phyloP scores from a whole-genome alignment of 2,888 invertebrate genomes.

The Odontocerum albicorne region DNA sequence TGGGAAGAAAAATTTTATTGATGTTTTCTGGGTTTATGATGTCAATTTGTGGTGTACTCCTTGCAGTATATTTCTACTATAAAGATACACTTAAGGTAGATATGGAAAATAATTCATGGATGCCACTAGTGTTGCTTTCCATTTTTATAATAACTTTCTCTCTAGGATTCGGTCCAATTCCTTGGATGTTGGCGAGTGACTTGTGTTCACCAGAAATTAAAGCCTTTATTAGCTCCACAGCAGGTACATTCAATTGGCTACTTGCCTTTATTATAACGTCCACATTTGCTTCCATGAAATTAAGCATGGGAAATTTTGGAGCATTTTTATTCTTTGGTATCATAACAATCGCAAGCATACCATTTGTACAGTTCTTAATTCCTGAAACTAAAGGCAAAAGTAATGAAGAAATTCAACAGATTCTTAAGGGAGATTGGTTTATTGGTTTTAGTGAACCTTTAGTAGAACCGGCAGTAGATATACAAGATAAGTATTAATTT shows the following conservation, averaged over 20 bases:
- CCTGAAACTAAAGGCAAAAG: conserved; percentile 73
- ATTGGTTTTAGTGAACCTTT: too few species aligned
- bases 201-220: conserved; percentile 80
- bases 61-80: conserved; percentile 71
- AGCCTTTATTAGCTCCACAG: conserved; percentile 73
- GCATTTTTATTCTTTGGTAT: conserved; percentile 77
- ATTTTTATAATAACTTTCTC: conserved; percentile 81
- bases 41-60: conserved; percentile 67
- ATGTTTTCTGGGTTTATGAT: conserved; percentile 70
- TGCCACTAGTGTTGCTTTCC: conserved; percentile 74
- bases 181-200: conserved; percentile 83
- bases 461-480: too few species aligned
- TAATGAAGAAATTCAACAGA: conserved; percentile 64
- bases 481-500: too few species aligned
- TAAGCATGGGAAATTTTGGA: conserved; percentile 59
- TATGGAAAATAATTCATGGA: conserved; percentile 64
- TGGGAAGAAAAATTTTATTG: conserved; percentile 77
- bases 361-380: conserved; percentile 69
- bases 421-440: conserved; percentile 49
- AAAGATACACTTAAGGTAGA: conserved; percentile 41
- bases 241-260: conserved; percentile 81
- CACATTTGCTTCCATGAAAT: conserved; percentile 63
- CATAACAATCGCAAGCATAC: conserved; percentile 63
- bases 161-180: conserved; percentile 84
- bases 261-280: conserved; percentile 80